Evolutionary conservation across 2,888 invertebrate species (phyloP).

Genomic region (Ethmia dodecea): DNA sequence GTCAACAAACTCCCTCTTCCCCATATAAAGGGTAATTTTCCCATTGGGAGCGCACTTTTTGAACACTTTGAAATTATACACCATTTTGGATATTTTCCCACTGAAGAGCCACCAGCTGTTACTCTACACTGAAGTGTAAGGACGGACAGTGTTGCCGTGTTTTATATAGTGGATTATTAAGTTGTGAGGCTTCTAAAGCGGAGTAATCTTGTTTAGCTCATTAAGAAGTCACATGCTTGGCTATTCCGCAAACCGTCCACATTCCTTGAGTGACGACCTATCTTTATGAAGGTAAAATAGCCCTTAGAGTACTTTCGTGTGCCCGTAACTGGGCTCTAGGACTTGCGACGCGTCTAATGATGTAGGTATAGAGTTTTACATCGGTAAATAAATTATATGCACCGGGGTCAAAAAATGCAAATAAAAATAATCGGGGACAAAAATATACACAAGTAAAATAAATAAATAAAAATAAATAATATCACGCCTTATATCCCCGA

Average conservation of each 20-base stretch:
- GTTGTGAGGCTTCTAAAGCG: slow-evolving; percentile 47
- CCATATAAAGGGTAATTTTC: slow-evolving; percentile 90
- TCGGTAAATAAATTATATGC: too few relatives aligned
- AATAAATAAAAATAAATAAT: too few relatives aligned
- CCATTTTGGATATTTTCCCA: slow-evolving; percentile 78
- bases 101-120: slow-evolving; percentile 8
- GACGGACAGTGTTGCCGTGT: neutral
- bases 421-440: too few relatives aligned
- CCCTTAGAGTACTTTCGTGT: too few relatives aligned
- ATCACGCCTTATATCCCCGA: too few relatives aligned
- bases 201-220: slow-evolving; percentile 48
- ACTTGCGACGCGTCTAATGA: too few relatives aligned
- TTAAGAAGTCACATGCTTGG: slow-evolving; percentile 39
- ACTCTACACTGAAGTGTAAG: slow-evolving; percentile 7
- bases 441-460: too few relatives aligned
- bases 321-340: too few relatives aligned
- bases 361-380: too few relatives aligned
- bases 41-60: slow-evolving; percentile 94
- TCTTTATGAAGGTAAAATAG: too few relatives aligned
- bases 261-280: neutral
- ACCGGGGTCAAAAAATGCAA: too few relatives aligned
- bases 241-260: neutral
- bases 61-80: slow-evolving; percentile 93
- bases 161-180: slow-evolving; percentile 57
- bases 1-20: slow-evolving; percentile 92